phyloP scores from a whole-genome alignment of 2,113 vertebrate genomes.

The Entomyzon cyanotis region DNA sequence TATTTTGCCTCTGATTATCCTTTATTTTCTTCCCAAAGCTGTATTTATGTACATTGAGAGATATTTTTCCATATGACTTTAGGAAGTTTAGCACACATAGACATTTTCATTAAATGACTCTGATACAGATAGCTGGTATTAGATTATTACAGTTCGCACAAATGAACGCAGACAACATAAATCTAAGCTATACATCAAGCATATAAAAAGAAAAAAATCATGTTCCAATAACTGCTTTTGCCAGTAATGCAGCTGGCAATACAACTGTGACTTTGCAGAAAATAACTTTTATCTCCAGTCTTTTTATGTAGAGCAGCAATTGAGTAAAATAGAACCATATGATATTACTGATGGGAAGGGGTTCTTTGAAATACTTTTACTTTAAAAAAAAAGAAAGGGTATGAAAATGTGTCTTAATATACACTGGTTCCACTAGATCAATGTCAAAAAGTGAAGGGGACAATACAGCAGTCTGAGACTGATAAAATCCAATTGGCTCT shows the following conservation, averaged over 20 bases:
- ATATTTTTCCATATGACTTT: constrained; percentile 1
- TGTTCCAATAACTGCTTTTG: constrained; percentile 40
- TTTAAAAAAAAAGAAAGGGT: not conserved
- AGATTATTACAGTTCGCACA: not conserved
- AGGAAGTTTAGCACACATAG: not conserved
- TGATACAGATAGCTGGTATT: not conserved
- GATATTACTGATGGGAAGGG: constrained; percentile 26
- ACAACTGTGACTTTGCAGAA: constrained; percentile 63
- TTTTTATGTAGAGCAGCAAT: constrained; percentile 60
- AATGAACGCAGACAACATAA: not conserved
- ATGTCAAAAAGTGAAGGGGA: constrained; percentile 36
- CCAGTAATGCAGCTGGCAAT: constrained; percentile 60
- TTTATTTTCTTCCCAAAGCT: not conserved
- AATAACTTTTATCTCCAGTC: constrained; percentile 64
- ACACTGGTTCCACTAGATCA: constrained; percentile 19
- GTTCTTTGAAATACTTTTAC: constrained; percentile 53
- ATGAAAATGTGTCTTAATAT: constrained; percentile 25
- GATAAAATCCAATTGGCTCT: constrained; percentile 43
- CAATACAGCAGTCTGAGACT: constrained; percentile 23
- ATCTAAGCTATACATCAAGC: constrained; percentile 41
- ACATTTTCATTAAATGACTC: constrained; percentile 7
- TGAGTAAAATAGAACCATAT: constrained; percentile 69
- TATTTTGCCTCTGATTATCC: not conserved
- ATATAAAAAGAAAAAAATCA: not conserved
- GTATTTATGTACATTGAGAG: not conserved